Percentiles rank a stretch among this genome's conserved stretches.
Evolutionary conservation across 92 coral and sea anemone genomes (phyloP).

Genomic region (Micromussa lordhowensis): DNA sequence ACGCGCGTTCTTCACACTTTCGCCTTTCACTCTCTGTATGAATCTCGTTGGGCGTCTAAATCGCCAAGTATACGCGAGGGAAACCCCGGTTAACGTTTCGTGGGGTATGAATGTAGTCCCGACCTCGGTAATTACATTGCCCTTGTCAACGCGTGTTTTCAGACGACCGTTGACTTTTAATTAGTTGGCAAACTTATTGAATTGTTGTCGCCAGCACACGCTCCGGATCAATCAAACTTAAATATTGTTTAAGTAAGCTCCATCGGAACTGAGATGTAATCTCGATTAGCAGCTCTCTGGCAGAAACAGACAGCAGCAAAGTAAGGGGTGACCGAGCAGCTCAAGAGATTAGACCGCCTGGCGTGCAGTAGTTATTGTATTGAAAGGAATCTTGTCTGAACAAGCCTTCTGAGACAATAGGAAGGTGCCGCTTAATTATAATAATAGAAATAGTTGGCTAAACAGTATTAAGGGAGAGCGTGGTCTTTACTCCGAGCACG

Average conservation of each 20-base stretch:
- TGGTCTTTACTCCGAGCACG: constrained; percentile 51
- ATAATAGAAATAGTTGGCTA: constrained; percentile 40
- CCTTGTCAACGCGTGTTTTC: constrained; percentile 7
- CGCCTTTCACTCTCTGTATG: constrained; percentile 3
- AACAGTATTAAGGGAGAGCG: constrained; percentile 55
- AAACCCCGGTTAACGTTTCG: not conserved
- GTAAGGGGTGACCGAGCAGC: constrained; percentile 19
- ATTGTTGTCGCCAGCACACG: constrained; percentile 7
- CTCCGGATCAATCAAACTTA: not conserved
- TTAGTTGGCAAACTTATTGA: constrained; percentile 1
- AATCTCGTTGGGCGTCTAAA: not conserved
- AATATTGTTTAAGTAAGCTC: not conserved
- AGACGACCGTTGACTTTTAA: constrained; percentile 29
- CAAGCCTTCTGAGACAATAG: constrained; percentile 46
- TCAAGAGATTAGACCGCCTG: constrained; percentile 21
- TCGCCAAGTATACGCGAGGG: not conserved
- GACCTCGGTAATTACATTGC: not conserved
- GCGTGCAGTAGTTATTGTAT: constrained; percentile 48
- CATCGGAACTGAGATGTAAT: not conserved
- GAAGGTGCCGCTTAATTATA: constrained; percentile 8
- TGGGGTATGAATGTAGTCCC: not conserved
- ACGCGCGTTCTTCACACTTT: constrained; percentile 45
- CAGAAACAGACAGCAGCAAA: constrained; percentile 14
- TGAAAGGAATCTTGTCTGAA: constrained; percentile 51
- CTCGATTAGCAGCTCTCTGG: constrained; percentile 8